These are phyloP conservation scores for Craniophora ligustri DNA, from an alignment of 2,888 invertebrate genomes.

Conservation along the genomic window DNA sequence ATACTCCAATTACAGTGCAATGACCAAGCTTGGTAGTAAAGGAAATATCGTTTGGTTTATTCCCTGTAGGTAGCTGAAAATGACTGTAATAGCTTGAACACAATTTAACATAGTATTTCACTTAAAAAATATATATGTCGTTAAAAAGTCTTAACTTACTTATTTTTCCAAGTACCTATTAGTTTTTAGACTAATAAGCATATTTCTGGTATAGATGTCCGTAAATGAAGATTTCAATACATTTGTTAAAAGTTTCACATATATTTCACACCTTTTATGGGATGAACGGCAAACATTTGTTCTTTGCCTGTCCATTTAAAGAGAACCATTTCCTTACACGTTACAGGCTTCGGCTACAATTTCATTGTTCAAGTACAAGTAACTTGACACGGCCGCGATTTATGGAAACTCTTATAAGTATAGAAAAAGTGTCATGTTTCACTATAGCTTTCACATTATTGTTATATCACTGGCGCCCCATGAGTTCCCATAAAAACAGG, in stretches of 20 bases:
- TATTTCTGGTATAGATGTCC: conserved; percentile 22
- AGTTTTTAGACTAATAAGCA: conserved; percentile 11
- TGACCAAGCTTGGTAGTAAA: conserved; percentile 9
- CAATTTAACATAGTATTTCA: background rate
- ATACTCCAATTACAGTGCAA: conserved; percentile 31
- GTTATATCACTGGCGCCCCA: conserved; percentile 74
- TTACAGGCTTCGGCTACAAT: conserved; percentile 19
- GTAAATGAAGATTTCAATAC: conserved; percentile 30
- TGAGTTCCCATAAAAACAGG: conserved; percentile 85
- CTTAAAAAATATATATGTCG: no score
- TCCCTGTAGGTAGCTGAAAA: background rate
- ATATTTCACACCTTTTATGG: conserved; percentile 30
- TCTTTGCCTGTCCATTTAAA: conserved; percentile 25
- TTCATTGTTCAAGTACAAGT: background rate
- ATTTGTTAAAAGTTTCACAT: conserved; percentile 16
- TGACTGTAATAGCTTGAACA: background rate
- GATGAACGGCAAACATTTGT: conserved; percentile 30
- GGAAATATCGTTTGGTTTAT: conserved; percentile 1
- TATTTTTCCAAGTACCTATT: conserved; percentile 15
- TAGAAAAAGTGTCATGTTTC: conserved; percentile 23
- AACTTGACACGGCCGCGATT: conserved; percentile 15
- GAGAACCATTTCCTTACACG: conserved; percentile 23
- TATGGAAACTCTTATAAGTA: conserved; percentile 17
- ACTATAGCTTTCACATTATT: conserved; percentile 69
- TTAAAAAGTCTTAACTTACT: no score